Base-by-base conservation (phyloP, 2,888 invertebrate genomes). In the Nephrotoma guestfalica region DNA sequence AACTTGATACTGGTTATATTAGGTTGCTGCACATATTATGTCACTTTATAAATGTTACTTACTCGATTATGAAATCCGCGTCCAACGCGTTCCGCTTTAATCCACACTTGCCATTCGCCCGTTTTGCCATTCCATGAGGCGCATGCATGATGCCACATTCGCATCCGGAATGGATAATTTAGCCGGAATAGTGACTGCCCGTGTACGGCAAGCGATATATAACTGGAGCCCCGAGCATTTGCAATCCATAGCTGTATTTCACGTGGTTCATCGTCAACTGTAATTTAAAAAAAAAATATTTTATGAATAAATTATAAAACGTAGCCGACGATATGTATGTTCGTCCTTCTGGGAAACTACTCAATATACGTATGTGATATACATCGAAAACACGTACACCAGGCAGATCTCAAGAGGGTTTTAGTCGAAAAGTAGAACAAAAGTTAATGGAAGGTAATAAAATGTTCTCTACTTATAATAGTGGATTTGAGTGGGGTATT, bases 31-130 rank as follows among this genome's bases (percentile, higher is more conserved):
- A 71, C 30, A 71, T 9, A 57, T 71, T 71, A 71, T 15, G 57
- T 11, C 71, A 71, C 71, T 71, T 71, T 71, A 2, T 30, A 30
- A 9, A 71, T 71, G n/a, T n/a, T n/a, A 91, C 94, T 94, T 92
- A 97, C 97, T 92, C 96, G 93, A 90, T 97, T 97, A 91, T 96
- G 95, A 91, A 96, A 97, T 87, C 97, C 97, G 89, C 97, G 93
- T 88, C 96, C 96, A 86, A 97, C 96, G 88, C 97, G 93, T 91
- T 97, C 97, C 30, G 95, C 95, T 90, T 96, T 96, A 88, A 97
- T 94, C 96, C 97, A 97, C 88, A 96, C 94, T 92, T 97, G 97
- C 97, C 97, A 97, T 91, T 97, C 97, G 86, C 97, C 97, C 6
- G 96, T 96, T 90, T 95, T 95, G 18, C 96, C 96, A 90, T 96